These are phyloP conservation scores for Chrysoperla carnea DNA, from an alignment of 1,140 invertebrate species.

Conservation along the genomic window DNA sequence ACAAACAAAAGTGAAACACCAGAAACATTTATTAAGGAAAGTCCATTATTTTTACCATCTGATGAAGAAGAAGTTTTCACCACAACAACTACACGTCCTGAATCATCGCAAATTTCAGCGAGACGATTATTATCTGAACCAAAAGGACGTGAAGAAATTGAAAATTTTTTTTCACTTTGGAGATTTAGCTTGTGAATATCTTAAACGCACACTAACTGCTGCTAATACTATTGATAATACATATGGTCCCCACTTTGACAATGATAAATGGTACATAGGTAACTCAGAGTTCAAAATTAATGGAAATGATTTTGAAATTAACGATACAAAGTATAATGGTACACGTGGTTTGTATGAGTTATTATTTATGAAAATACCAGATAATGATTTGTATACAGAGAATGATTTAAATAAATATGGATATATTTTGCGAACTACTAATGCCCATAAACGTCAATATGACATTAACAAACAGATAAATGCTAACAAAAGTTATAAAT, in stretches of 20 bases:
- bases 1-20: neutral
- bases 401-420: too few species aligned
- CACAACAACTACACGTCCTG: neutral
- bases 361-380: too few species aligned
- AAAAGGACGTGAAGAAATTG: neutral
- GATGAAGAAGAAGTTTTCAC: neutral
- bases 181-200: neutral
- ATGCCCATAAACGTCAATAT: too few species aligned
- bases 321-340: constrained; percentile 4
- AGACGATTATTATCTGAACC: neutral
- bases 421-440: too few species aligned
- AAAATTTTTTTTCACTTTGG: neutral
- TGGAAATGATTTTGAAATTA: neutral
- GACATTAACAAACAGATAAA: too few species aligned
- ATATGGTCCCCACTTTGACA: constrained; percentile 1
- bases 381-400: too few species aligned
- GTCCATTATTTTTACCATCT: neutral
- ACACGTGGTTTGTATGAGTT: too few species aligned
- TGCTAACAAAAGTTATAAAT: too few species aligned
- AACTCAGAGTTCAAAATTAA: neutral
- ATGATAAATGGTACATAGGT: neutral
- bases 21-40: neutral
- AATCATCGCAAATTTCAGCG: neutral
- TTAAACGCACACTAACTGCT: neutral
- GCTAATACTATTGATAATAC: neutral